Base-by-base conservation (phyloP, 2,888 invertebrate genomes). In the Amiota minor region DNA sequence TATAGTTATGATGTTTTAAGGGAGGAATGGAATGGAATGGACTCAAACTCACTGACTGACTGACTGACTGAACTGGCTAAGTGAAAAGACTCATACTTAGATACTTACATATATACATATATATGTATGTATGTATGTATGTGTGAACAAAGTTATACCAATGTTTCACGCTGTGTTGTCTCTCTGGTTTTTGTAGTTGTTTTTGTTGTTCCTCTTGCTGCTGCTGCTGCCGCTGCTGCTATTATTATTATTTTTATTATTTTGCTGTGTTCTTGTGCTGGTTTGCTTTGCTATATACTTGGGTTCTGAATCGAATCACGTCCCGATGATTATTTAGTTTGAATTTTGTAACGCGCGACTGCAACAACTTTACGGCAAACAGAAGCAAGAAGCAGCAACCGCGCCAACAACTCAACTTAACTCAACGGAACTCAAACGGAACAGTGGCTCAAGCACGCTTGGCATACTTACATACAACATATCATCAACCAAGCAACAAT, bases 321-420 rank as follows among this genome's bases (percentile, higher is more conserved):
- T 68, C 18, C 8, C 50, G 67, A n/a, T 68, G 67, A 68, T 68
- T 68, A 68, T 68, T 68, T 18, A 68, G 67, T 68, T 68, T 68
- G 53, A 68, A 53, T 68, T 68, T 35, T 49, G 65, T n/a, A 49
- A 49, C 46, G 49, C 65, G 65, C 65, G 65, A 16, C 23, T 65
- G 65, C 65, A 49, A 35, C 35, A 35, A 35, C 35, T 4, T 35
- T 35, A 53, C 53, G 53, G 14, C n/a, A 53, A 53, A 9, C 14
- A 53, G n/a, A 2, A 35, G 45, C 65, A 65, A 65, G 12, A 16
- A 47, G 16, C 47, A 47, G 6, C 65, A 47, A n/a, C 16, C n/a
- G n/a, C 16, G 2, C 2, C n/a, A 45, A 1, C 16, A 62, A 62
- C 23, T 62, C 59, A 20, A 47, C 47, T 47, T n/a, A 65, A 65